Percentiles rank a stretch among this genome's conserved stretches.
These are phyloP conservation scores for Sinocyclocheilus maitianheensis DNA, from an alignment of 2,113 vertebrate species.

Conservation along the genomic window DNA sequence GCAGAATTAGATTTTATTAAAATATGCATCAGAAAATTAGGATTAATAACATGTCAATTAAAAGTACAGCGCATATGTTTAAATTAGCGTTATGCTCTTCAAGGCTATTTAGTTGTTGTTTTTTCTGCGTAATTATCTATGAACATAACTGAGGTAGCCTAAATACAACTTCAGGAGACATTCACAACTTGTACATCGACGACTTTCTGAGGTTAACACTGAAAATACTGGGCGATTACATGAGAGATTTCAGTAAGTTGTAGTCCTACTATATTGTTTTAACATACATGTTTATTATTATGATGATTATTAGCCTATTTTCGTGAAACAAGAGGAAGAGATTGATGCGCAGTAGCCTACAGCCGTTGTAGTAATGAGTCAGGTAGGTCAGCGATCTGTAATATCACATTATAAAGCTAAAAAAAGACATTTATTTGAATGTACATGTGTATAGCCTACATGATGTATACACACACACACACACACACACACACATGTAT, in stretches of 20 bases:
- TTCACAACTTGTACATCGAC: not conserved
- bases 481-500: too few relatives aligned
- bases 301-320: not conserved
- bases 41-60: not conserved
- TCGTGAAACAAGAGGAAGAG: not conserved
- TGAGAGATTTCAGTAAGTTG: not conserved
- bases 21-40: not conserved
- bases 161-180: not conserved
- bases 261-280: not conserved
- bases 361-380: not conserved
- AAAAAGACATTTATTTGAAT: not conserved
- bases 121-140: not conserved
- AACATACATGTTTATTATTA: not conserved
- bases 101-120: not conserved
- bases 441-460: too few relatives aligned
- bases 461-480: too few relatives aligned
- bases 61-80: not conserved
- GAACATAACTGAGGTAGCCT: not conserved
- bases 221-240: not conserved
- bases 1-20: too few relatives aligned
- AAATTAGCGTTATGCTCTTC: not conserved
- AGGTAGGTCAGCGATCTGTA: not conserved
- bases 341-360: not conserved
- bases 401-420: not conserved
- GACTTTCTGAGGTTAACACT: not conserved